Percentiles rank a stretch among this genome's conserved stretches.
These are phyloP conservation scores for Suillia variegata DNA, from an alignment of 2,888 invertebrate species.

Conservation along the genomic window DNA sequence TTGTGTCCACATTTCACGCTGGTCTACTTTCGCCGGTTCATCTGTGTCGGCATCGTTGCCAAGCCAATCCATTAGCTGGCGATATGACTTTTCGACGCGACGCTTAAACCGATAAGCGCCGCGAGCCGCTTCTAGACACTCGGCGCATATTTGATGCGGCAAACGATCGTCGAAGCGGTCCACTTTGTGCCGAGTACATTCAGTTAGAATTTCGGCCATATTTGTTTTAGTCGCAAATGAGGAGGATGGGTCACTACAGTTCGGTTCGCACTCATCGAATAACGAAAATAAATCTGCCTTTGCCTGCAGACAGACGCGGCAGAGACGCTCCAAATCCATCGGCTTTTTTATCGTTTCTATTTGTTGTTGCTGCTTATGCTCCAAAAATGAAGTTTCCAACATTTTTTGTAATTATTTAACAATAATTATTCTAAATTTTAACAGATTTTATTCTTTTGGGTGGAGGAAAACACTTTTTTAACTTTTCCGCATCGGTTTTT, in stretches of 20 bases:
- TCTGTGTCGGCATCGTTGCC: constrained; percentile 29
- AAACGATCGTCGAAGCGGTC: constrained; percentile 58
- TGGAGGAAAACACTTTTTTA: no score
- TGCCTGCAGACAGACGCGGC: constrained; percentile 54
- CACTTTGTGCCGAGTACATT: constrained; percentile 56
- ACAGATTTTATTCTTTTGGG: no score
- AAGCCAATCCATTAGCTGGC: constrained; percentile 44
- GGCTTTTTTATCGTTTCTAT: constrained; percentile 15
- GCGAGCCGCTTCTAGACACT: constrained; percentile 50
- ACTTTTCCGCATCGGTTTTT: no score
- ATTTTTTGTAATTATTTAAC: no score
- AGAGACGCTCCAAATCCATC: constrained; percentile 50
- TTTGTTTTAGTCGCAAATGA: constrained; percentile 39
- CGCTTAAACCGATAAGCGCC: constrained; percentile 55
- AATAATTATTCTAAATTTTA: no score
- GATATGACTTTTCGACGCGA: constrained; percentile 55
- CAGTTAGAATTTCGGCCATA: constrained; percentile 51
- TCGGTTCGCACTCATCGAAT: constrained; percentile 52
- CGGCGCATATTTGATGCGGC: constrained; percentile 56
- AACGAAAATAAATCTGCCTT: constrained; percentile 45
- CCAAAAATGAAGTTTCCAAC: no score
- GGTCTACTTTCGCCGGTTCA: constrained; percentile 16
- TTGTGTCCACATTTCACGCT: constrained; percentile 38
- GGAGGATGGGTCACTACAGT: no score
- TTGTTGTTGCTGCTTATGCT: no score